These are phyloP conservation scores for Leucosticte australis DNA, from an alignment of 2,113 vertebrate species.

Conservation along the genomic window DNA sequence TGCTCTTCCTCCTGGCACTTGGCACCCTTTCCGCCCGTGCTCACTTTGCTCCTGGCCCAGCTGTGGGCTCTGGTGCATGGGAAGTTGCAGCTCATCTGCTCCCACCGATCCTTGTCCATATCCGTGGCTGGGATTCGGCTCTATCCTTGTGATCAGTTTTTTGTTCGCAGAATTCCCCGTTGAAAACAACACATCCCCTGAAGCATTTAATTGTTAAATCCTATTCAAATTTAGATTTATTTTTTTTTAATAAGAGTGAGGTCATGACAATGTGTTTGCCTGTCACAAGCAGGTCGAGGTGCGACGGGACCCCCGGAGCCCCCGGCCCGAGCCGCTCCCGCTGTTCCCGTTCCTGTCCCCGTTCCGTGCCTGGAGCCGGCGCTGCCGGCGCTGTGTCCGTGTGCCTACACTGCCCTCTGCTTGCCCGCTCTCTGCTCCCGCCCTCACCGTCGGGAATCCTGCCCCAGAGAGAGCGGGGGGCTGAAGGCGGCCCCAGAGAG, in stretches of 20 bases:
- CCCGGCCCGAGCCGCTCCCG: too few species aligned
- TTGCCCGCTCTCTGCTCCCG: neutral
- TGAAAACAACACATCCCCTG: neutral
- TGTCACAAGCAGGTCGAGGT: neutral
- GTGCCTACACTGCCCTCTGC: conserved; percentile 38
- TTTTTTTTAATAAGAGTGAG: neutral
- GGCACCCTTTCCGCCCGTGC: neutral
- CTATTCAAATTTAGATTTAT: neutral
- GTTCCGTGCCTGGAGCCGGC: rapidly evolving
- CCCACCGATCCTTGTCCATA: neutral
- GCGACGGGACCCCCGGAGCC: too few species aligned
- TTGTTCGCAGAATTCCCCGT: neutral
- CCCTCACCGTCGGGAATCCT: neutral
- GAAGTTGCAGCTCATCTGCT: neutral
- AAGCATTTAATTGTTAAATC: neutral
- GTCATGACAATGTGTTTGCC: neutral
- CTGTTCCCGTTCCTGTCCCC: too few species aligned
- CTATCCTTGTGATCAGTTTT: neutral
- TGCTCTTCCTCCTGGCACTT: neutral
- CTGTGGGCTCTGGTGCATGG: neutral
- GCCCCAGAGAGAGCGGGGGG: too few species aligned
- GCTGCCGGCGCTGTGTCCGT: neutral
- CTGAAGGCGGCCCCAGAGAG: too few species aligned
- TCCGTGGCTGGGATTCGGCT: neutral
- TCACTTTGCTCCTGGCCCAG: neutral